Evolutionary conservation across 1,140 invertebrate species (phyloP).

Genomic region (Cyphomyrmex costatus): DNA sequence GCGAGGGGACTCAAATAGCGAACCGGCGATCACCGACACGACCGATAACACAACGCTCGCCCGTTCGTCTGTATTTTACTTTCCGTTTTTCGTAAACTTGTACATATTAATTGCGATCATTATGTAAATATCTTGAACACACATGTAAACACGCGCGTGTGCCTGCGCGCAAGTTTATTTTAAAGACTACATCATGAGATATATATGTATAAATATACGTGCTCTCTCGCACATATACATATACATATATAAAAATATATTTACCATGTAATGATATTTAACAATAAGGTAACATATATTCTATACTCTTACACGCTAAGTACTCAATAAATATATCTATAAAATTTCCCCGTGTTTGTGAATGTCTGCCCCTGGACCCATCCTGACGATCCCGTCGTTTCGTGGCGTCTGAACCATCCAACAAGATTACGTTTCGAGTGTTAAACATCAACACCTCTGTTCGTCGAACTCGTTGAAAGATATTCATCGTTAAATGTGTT

Average conservation of each 20-base stretch:
- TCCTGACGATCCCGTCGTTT: slow-evolving; percentile 79
- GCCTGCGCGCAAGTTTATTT: slow-evolving; percentile 83
- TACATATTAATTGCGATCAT: slow-evolving; percentile 80
- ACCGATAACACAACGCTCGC: slow-evolving; percentile 55
- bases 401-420: slow-evolving; percentile 76
- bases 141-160: slow-evolving; percentile 73
- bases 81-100: slow-evolving; percentile 71
- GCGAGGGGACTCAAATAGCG: slow-evolving; percentile 6
- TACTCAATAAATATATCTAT: slow-evolving; percentile 87
- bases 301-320: slow-evolving; percentile 86
- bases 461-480: slow-evolving; percentile 36
- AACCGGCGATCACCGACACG: slow-evolving; percentile 47
- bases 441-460: slow-evolving; percentile 59
- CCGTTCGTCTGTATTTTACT: slow-evolving; percentile 69
- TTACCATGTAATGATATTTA: slow-evolving; percentile 85
- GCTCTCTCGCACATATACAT: slow-evolving; percentile 67
- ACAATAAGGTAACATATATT: slow-evolving; percentile 85
- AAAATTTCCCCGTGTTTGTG: slow-evolving; percentile 86
- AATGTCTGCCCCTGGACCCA: slow-evolving; percentile 82
- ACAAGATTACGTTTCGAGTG: slow-evolving; percentile 30
- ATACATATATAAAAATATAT: slow-evolving; percentile 79
- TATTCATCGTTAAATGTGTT: slow-evolving; percentile 63
- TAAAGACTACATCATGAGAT: slow-evolving; percentile 77
- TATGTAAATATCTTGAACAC: slow-evolving; percentile 77
- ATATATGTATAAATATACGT: slow-evolving; percentile 75